Conservation (phyloP, 23 tunicate species). For the Halocynthia aurantium region DNA sequence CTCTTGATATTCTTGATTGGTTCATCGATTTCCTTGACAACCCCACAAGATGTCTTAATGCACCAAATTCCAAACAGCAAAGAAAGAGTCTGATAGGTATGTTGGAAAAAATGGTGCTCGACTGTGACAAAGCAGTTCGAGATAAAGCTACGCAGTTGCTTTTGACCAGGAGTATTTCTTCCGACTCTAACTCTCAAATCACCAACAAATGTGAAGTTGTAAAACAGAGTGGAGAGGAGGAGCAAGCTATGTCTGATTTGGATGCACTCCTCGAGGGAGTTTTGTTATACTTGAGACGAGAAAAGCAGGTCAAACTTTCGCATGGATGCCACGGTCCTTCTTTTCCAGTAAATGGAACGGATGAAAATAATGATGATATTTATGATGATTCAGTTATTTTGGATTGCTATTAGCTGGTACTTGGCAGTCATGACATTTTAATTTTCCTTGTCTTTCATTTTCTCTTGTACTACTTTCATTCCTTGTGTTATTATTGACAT, state of each 20-base stretch:
- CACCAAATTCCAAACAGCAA: background rate
- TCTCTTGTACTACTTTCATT: background rate
- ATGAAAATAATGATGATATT: background rate
- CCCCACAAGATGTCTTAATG: background rate
- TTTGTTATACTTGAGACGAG: constrained; percentile 1
- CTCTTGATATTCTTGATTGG: constrained; percentile 2
- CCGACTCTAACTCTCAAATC: no score
- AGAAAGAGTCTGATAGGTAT: background rate
- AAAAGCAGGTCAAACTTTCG: background rate
- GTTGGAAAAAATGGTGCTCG: constrained; percentile 5
- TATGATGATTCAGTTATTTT: constrained; percentile 16
- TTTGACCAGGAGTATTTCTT: no score
- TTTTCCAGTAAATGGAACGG: no score
- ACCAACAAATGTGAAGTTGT: background rate
- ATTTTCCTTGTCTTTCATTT: background rate
- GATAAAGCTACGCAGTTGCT: constrained; percentile 7
- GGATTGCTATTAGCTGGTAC: constrained; percentile 16
- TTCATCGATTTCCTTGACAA: background rate
- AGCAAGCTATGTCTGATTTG: background rate
- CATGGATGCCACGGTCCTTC: constrained; percentile 10
- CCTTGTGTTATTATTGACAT: no score
- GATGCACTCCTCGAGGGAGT: constrained; percentile 5
- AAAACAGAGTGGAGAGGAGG: background rate
- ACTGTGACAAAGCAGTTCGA: constrained; percentile 7
- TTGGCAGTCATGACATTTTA: background rate